Base-by-base conservation (phyloP, 2,797 vertebrate species). In the Echiichthys vipera region DNA sequence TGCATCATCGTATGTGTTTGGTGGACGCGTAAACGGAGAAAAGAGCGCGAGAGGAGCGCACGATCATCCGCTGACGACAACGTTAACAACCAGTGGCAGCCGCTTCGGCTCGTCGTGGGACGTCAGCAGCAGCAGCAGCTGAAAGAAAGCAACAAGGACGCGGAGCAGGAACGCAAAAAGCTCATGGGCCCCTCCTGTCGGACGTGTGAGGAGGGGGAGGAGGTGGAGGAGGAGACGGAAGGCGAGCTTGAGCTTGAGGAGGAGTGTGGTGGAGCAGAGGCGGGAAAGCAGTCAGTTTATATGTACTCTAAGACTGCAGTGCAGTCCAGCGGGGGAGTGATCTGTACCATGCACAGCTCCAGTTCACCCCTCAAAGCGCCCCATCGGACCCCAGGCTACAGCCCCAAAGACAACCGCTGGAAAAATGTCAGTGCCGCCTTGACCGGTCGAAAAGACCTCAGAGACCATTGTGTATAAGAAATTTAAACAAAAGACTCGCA, bases 1-100 rank as follows among this genome's bases (percentile, higher is more conserved):
- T 99, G 98, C 43, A 94, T 97, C 80, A 95, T 95, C 24, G 91
- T 99, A 39, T 99, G 97, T 0, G 94, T 98, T 59, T 99, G 98
- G 98, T 99, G 98, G 98, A 98, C 95, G 0, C 95, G 97, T 57
- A 99, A 99, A 71, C 95, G 98, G 43, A 97, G 97, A 96, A 99
- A 99, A 98, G 97, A 96, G 80, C 93, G 98, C 0, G 97, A 99
- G 91, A 95, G 97, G 84, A 71, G 91, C 65, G 18, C 67, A 0
- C 80, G 70, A 1, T 74, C 76, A 0, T 32, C 69, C 13, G 69
- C 92, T 9, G 96, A 96, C 24, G 95, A 96, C 59, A 95, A 86
- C 55, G 86, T 96, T 77, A 99, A 99, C 94, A 99, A 99, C 95
- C 97, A 98, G 84, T 97, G 96, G 96, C 96, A 97, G 5, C 96